These are phyloP conservation scores for Drosophila sechellia DNA, from an alignment of 1,140 invertebrate species.

Conservation along the genomic window DNA sequence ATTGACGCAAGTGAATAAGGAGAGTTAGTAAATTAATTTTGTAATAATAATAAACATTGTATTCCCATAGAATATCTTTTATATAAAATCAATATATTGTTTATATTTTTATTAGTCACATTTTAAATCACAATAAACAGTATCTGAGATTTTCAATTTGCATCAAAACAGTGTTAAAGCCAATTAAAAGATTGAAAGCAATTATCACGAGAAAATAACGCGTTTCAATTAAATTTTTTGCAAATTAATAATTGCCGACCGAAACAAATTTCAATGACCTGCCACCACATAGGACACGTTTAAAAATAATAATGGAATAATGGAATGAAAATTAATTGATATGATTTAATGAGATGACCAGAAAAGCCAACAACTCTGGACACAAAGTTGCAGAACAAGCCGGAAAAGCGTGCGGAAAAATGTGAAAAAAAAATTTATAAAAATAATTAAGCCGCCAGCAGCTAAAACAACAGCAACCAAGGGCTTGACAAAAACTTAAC, in stretches of 20 bases:
- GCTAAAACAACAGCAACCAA: conserved; percentile 31
- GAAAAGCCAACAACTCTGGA: conserved; percentile 24
- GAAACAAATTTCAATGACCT: conserved; percentile 10
- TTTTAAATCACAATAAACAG: too few relatives aligned
- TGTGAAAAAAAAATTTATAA: conserved; percentile 34
- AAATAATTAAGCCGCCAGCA: conserved; percentile 71
- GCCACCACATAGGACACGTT: neutral
- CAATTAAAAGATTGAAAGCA: conserved; percentile 15
- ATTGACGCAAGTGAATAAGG: neutral
- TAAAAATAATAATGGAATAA: conserved; percentile 25
- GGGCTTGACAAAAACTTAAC: conserved; percentile 64
- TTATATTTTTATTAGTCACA: neutral
- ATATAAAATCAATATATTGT: neutral
- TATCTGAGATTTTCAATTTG: neutral
- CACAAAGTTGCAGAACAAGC: conserved; percentile 16
- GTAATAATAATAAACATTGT: too few relatives aligned
- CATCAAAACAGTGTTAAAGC: neutral
- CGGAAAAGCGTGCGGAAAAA: conserved; percentile 27
- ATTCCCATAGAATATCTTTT: too few relatives aligned
- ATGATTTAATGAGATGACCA: conserved; percentile 59
- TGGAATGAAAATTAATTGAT: conserved; percentile 61
- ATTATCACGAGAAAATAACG: conserved; percentile 3
- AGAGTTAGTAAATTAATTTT: too few relatives aligned
- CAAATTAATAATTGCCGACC: conserved; percentile 34
- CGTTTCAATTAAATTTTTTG: conserved; percentile 29